Base-by-base conservation (phyloP, 1,140 invertebrate species). In the Myzus persicae region DNA sequence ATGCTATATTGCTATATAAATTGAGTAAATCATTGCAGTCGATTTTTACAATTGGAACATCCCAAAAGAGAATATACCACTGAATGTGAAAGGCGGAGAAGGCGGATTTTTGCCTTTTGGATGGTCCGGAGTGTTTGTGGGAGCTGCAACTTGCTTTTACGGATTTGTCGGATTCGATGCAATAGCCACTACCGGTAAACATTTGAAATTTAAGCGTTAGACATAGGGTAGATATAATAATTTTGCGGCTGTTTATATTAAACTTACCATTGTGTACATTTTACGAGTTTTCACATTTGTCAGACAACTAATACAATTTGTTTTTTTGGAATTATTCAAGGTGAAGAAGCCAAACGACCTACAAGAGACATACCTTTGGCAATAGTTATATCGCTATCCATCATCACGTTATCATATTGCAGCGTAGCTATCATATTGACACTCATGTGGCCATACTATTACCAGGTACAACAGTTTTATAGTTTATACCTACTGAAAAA, bases 161-260 rank as follows among this genome's bases (percentile, higher is more conserved):
- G 98, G 98, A 85, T 99, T 98, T 95, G 97, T 98, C 22, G 98
- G 98, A 84, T 99, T 99, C 94, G 98, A 99, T 95, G 97, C 97
- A 85, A 97, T 99, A 87, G 98, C 98, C 24, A 98, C 98, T 14
- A 97, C 96, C 82, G 96, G 95, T 95, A 94, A 94, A 38, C 81
- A 51, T 76, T n/a, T 76, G 31, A 76, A 18, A 76, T 14, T n/a
- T 22, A 51, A 76, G 59, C 31, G 26, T n/a, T 67, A 67, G 59
- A 67, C 59, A 31, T 31, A 6, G 31, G 26, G 7, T 31, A 59
- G 11, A 54, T 26, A 26, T 8, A 8, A 44, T 54, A 3, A 11
- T 67, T 67, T 67, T 67, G 31, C 0, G 11, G 59, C 11, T 67
- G 14, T 67, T 14, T 67, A n/a, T 3, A 31, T 67, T 67, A 31